Evolutionary conservation across 2,888 invertebrate species (phyloP).

Genomic region (Caenorhabditis virilis): DNA sequence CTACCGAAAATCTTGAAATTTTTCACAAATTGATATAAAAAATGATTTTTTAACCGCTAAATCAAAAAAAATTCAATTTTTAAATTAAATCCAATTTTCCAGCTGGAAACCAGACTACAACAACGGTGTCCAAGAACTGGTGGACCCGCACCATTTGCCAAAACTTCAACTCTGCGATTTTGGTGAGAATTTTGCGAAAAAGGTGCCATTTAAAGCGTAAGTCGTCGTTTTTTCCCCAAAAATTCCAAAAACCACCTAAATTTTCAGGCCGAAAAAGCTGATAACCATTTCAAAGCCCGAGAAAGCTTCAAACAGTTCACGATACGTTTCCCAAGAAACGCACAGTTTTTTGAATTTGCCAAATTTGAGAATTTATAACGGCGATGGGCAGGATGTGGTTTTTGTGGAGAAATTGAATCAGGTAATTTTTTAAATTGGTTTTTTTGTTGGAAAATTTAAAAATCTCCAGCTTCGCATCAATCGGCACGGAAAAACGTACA

Average conservation of each 20-base stretch:
- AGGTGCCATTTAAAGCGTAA: slow-evolving; percentile 2
- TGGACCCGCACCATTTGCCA: slow-evolving; percentile 33
- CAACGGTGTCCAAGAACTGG: slow-evolving; percentile 52
- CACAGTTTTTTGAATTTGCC: background rate
- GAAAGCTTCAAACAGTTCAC: background rate
- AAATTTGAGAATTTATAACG: slow-evolving; percentile 24
- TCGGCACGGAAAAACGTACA: too few relatives aligned
- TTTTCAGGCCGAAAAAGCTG: background rate
- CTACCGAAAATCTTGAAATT: too few relatives aligned
- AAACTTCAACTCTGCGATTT: slow-evolving; percentile 7
- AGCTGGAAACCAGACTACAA: slow-evolving; percentile 58
- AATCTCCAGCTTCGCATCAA: too few relatives aligned
- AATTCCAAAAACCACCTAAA: background rate
- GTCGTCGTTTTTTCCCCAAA: background rate
- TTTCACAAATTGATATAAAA: too few relatives aligned
- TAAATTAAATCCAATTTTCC: slow-evolving; percentile 5
- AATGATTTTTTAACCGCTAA: too few relatives aligned
- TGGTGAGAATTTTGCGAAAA: slow-evolving; percentile 3
- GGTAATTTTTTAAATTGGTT: too few relatives aligned
- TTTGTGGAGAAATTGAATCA: slow-evolving; percentile 34
- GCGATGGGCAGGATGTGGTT: slow-evolving; percentile 29
- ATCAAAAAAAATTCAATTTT: background rate
- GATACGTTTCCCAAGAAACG: background rate
- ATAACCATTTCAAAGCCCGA: slow-evolving; percentile 3
- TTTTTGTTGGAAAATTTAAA: too few relatives aligned